Evolutionary conservation across 1,140 invertebrate species (phyloP), one percentile per base, ranked within the genome.

Genomic region (Drosophila varians): DNA sequence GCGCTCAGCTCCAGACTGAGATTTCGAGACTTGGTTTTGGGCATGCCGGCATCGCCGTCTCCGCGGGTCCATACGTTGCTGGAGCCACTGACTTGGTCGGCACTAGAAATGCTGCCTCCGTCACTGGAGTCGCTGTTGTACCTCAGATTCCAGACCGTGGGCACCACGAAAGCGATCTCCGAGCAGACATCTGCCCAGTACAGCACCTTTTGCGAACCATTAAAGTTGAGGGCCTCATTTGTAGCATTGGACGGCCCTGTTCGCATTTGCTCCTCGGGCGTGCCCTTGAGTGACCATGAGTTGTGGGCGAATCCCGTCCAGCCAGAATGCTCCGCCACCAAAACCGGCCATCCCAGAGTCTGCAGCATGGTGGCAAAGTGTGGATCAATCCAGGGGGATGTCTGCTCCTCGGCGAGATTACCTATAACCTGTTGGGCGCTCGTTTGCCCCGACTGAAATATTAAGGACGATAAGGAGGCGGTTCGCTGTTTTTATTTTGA

Each of bases 141-240:
- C 11, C 78, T 48, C 9, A 82, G 6, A 58, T 93, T 93, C 68
- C 92, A 92, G 1, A 93, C 92, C 3, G 97, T 96, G 1, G 98
- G 98, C 16, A 99, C 96, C 42, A 99, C 94, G 92, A 99, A 99
- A 0, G 97, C 97, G 55, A 99, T 94, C 92, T 99, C 98, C 1
- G 97, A 96, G 21, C 94, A 96, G 0, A 97, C 96, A 92, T 99
- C 98, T n/a, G 97, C 96, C 98, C 98, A 99, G 92, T 99, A 99
- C 2, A 99, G 91, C 1, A 98, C 95, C 73, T 94, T 93, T 40
- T 93, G 93, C 12, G 93, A 92, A 0, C 95, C 95, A 71, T 89
- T 89, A 38, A 78, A 90, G 55, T 75, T 84, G 4, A 38, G 12
- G 0, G 75, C 45, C 16, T 89, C 84, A 12, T 23, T 55, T 12